Evolutionary conservation across 2,113 vertebrate genomes (phyloP).

Genomic region (Butorides virescens): DNA sequence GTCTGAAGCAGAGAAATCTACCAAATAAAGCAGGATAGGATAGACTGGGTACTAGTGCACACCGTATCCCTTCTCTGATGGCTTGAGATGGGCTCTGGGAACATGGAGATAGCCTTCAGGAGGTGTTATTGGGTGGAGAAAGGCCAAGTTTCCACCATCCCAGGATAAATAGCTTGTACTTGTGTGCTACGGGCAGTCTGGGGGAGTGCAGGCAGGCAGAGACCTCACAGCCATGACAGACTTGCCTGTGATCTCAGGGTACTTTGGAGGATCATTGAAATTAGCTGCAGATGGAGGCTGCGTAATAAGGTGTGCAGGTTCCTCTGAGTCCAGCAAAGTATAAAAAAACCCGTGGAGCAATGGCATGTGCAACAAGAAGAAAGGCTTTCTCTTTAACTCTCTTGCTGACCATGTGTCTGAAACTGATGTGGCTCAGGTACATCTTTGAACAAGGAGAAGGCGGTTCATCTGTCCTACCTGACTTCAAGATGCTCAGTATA

Average conservation of each 20-base stretch:
- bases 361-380: neutral
- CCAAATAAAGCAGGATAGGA: too few species aligned
- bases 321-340: neutral
- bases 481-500: neutral
- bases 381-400: rapidly evolving
- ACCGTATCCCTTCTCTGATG: neutral
- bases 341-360: neutral
- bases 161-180: neutral
- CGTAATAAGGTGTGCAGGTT: neutral
- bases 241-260: neutral
- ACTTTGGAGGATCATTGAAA: neutral
- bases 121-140: neutral
- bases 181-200: neutral
- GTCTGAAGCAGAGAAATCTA: neutral
- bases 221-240: neutral
- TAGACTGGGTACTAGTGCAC: neutral
- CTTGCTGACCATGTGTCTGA: rapidly evolving
- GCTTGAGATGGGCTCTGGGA: neutral
- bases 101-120: neutral
- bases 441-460: neutral
- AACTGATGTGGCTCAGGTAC: neutral
- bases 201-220: neutral
- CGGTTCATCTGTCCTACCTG: neutral
- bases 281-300: neutral
- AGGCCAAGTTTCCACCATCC: neutral